These are phyloP conservation scores for Takifugu ocellatus DNA, from an alignment of 2,797 vertebrate genomes.

Conservation along the genomic window DNA sequence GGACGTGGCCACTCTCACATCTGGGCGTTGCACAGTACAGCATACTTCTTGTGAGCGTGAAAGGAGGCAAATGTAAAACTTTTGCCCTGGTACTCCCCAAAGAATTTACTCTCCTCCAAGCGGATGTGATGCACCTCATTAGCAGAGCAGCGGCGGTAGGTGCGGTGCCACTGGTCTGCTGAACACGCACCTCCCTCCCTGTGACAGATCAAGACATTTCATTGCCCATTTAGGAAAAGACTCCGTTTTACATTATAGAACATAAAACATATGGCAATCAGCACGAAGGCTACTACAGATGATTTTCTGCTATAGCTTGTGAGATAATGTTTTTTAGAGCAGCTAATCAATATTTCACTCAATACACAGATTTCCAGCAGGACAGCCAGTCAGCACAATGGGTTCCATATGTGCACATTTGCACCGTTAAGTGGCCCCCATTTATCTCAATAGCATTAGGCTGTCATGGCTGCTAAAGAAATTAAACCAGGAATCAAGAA, in stretches of 20 bases:
- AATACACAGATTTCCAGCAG: conserved; percentile 18
- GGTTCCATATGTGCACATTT: conserved; percentile 24
- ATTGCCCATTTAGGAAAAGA: conserved; percentile 30
- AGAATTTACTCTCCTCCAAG: conserved; percentile 85
- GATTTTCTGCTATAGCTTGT: conserved; percentile 29
- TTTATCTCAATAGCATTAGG: conserved; percentile 42
- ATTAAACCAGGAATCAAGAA: conserved; percentile 55
- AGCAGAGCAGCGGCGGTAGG: conserved; percentile 82
- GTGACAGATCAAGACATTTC: conserved; percentile 17
- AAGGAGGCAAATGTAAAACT: conserved; percentile 86
- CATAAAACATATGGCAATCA: conserved; percentile 19
- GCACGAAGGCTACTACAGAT: conserved; percentile 11
- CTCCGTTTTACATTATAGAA: conserved; percentile 50
- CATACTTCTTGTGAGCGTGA: conserved; percentile 86
- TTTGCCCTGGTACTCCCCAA: conserved; percentile 85
- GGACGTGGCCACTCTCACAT: neutral
- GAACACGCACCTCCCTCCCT: conserved; percentile 77
- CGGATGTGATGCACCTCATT: conserved; percentile 86
- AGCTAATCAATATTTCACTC: conserved; percentile 55
- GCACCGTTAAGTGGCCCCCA: conserved; percentile 37
- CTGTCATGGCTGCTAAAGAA: conserved; percentile 50
- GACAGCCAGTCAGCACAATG: conserved; percentile 31
- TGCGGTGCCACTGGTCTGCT: conserved; percentile 83
- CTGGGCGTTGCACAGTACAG: conserved; percentile 2
- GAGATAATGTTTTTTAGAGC: conserved; percentile 29